Evolutionary conservation across 1,140 invertebrate species (phyloP).

Genomic region (Caenorhabditis elegans): WBcel235 BX284604.4:5999001-5999500

Average conservation of each 20-base stretch:
- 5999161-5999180: neutral
- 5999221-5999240: neutral
- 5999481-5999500: neutral
- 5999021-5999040: neutral
- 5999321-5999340: neutral
- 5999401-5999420: constrained; percentile 18
- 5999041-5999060: neutral
- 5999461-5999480: neutral
- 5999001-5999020: constrained; percentile 16
- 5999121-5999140: neutral
- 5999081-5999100: neutral
- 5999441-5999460: neutral
- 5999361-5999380: neutral
- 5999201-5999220: neutral
- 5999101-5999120: neutral
- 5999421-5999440: no score
- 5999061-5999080: neutral
- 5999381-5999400: neutral
- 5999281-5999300: neutral
- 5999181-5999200: neutral
- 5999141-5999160: neutral
- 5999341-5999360: neutral
- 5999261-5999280: neutral
- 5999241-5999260: neutral
- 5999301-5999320: neutral